Evolutionary conservation across 2,113 vertebrate genomes (phyloP).

Genomic region (Sula dactylatra): DNA sequence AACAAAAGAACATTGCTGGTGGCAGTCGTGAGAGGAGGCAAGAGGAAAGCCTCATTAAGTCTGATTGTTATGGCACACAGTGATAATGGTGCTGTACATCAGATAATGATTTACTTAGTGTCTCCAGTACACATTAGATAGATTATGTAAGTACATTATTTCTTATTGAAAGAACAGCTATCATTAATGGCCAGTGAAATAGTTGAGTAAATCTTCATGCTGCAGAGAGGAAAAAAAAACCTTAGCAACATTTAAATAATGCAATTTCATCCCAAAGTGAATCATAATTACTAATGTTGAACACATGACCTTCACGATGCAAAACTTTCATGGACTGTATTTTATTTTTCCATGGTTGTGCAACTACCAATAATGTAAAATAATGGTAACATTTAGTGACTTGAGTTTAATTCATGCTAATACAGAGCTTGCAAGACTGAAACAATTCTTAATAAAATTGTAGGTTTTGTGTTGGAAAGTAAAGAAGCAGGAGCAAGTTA

Average conservation of each 20-base stretch:
- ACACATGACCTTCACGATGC: not conserved
- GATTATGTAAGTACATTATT: not conserved
- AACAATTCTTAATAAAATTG: not conserved
- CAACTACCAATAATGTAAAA: not conserved
- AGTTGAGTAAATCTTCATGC: not conserved
- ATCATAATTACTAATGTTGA: not conserved
- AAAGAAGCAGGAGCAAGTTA: not conserved
- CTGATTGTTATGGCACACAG: not conserved
- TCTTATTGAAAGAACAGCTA: conserved; percentile 12
- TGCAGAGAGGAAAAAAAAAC: not conserved
- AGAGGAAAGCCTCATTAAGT: conserved; percentile 20
- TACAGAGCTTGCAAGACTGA: not conserved
- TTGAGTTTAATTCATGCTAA: not conserved
- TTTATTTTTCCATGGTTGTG: not conserved
- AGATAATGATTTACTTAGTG: conserved; percentile 35
- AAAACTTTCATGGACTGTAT: not conserved
- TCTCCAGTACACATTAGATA: not conserved
- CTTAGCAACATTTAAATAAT: not conserved
- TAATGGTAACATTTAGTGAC: not conserved
- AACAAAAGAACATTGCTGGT: conserved; percentile 18
- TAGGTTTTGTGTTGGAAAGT: not conserved
- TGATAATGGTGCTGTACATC: conserved; percentile 13
- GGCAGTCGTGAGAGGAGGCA: not conserved
- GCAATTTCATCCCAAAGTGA: not conserved
- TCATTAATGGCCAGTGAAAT: not conserved